These are phyloP conservation scores for Noctua janthe DNA, from an alignment of 2,888 invertebrate genomes.

Conservation along the genomic window DNA sequence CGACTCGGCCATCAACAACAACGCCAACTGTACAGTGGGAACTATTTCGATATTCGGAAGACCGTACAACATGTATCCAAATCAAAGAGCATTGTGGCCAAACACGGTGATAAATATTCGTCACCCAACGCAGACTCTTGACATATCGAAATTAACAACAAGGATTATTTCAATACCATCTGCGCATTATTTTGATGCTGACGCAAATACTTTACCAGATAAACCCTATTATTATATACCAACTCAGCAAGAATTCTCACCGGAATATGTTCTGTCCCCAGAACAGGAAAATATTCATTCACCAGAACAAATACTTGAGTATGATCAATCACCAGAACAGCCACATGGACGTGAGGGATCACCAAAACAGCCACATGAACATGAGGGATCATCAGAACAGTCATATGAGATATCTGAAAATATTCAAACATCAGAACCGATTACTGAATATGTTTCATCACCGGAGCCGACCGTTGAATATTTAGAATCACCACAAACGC, in stretches of 20 bases:
- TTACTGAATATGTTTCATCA: background rate
- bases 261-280: background rate
- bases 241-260: background rate
- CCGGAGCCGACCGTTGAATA: too few species aligned
- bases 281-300: background rate
- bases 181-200: background rate
- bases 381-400: background rate
- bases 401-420: background rate
- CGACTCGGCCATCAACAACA: constrained; percentile 7
- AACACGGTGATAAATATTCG: background rate
- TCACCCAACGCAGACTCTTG: background rate
- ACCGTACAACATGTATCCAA: background rate
- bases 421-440: too few species aligned
- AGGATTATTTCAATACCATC: background rate
- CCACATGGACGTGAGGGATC: background rate
- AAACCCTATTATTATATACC: background rate
- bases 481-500: background rate
- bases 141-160: background rate
- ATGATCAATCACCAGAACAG: background rate
- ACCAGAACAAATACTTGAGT: background rate
- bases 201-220: background rate
- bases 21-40: constrained; percentile 11
- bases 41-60: background rate
- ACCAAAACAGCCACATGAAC: background rate
- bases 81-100: constrained; percentile 3